These are phyloP conservation scores for Pseudotriccus pelzelni DNA, from an alignment of 2,797 vertebrate species.

Conservation along the genomic window DNA sequence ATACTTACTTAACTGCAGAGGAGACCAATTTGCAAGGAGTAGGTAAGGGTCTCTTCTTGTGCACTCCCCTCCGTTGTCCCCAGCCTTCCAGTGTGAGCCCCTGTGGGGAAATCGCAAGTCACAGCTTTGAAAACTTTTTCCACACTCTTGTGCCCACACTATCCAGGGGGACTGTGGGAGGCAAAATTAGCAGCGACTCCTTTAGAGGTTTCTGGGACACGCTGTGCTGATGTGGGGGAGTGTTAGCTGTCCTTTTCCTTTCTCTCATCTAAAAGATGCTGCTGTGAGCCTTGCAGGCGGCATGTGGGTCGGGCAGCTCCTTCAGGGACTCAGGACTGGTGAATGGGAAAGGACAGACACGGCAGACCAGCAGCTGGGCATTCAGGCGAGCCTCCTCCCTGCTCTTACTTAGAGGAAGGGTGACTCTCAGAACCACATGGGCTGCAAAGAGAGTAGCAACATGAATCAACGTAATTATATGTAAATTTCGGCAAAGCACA, in stretches of 20 bases:
- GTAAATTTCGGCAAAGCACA: neutral
- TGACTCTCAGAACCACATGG: neutral
- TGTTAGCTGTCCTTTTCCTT: neutral
- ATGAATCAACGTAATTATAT: fast-evolving
- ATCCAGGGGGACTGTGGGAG: neutral
- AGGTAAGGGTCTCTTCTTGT: neutral
- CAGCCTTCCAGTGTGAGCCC: fast-evolving
- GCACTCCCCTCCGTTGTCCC: neutral
- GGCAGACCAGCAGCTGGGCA: neutral
- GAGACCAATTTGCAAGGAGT: neutral
- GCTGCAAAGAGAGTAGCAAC: neutral
- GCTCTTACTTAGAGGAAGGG: neutral
- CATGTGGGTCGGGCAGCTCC: neutral
- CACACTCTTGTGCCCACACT: neutral
- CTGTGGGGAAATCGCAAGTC: neutral
- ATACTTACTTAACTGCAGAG: neutral
- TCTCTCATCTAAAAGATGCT: neutral
- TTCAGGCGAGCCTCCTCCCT: neutral
- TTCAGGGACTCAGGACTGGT: neutral
- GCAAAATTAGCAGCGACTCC: neutral
- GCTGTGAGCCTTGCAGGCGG: neutral
- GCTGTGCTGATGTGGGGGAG: neutral
- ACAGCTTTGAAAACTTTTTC: neutral
- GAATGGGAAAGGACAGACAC: neutral
- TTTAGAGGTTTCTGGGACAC: neutral